Conservation (phyloP, 2,888 invertebrate species). For the Himalopsyche anomala region DNA sequence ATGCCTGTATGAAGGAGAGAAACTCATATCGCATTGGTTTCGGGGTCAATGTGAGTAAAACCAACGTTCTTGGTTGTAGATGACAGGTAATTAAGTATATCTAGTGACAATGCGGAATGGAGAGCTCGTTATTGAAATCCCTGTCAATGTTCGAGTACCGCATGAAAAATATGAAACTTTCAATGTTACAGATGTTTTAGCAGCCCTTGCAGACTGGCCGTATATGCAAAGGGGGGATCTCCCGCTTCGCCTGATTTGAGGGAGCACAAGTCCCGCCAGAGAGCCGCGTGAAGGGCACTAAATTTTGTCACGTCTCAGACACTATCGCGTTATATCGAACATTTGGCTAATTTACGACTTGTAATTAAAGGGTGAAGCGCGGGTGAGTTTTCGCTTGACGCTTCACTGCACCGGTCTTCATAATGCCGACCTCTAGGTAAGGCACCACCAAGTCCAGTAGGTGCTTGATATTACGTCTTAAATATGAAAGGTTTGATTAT, state of each 20-base stretch:
- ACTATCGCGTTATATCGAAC: conserved; percentile 66
- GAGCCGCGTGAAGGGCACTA: conserved; percentile 66
- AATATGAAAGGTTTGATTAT: not conserved
- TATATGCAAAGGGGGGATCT: conserved; percentile 37
- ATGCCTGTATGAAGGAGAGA: too few species aligned
- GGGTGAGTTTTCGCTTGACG: conserved; percentile 47
- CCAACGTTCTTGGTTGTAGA: too few species aligned
- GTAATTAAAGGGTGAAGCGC: conserved; percentile 65
- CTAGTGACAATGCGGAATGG: too few species aligned
- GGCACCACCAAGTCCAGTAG: not conserved
- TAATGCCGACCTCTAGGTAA: conserved; percentile 19
- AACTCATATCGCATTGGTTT: too few species aligned
- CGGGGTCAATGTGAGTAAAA: too few species aligned
- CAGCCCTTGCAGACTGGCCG: conserved; percentile 44
- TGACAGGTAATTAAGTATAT: too few species aligned
- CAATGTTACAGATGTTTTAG: not conserved
- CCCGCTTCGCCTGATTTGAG: conserved; percentile 46
- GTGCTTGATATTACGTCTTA: not conserved
- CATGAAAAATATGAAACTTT: not conserved
- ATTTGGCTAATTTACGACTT: conserved; percentile 66
- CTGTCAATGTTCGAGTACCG: too few species aligned
- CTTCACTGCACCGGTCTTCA: conserved; percentile 63
- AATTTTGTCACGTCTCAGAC: conserved; percentile 66
- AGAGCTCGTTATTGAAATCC: too few species aligned
- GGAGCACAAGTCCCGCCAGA: conserved; percentile 52